These are phyloP conservation scores for Brachionus sp. DNA, from an alignment of 1,140 invertebrate genomes.

Conservation along the genomic window DNA sequence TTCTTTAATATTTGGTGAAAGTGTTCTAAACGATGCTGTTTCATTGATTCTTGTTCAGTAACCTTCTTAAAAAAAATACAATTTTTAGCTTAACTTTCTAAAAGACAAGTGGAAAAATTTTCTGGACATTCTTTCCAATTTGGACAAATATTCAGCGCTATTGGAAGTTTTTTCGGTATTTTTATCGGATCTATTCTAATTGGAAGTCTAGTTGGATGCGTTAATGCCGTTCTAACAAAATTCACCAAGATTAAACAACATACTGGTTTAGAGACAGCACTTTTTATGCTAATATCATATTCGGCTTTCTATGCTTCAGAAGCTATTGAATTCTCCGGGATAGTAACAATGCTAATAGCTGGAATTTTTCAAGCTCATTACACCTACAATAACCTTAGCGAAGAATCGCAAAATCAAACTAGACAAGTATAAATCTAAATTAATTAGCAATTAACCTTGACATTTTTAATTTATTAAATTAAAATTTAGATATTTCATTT, in stretches of 20 bases:
- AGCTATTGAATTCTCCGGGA: slow-evolving; percentile 86
- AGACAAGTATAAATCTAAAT: background rate
- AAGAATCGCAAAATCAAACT: slow-evolving; percentile 67
- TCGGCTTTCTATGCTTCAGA: slow-evolving; percentile 93
- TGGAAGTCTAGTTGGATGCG: slow-evolving; percentile 82
- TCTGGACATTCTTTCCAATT: slow-evolving; percentile 68
- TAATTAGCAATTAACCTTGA: background rate
- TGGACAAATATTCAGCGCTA: slow-evolving; percentile 59
- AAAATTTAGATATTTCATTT: slow-evolving; percentile 92
- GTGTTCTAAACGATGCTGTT: slow-evolving; percentile 95
- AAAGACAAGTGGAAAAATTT: slow-evolving; percentile 83
- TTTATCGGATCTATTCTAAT: slow-evolving; percentile 85
- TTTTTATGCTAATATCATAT: slow-evolving; percentile 97
- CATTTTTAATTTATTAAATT: slow-evolving; percentile 52
- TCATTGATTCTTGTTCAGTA: slow-evolving; percentile 91
- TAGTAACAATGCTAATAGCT: slow-evolving; percentile 84
- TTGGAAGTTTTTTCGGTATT: slow-evolving; percentile 85
- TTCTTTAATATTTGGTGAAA: slow-evolving; percentile 96
- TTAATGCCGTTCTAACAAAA: slow-evolving; percentile 84
- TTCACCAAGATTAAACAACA: slow-evolving; percentile 89
- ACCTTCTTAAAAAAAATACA: slow-evolving; percentile 49
- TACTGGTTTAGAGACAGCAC: slow-evolving; percentile 85
- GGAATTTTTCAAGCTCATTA: slow-evolving; percentile 98
- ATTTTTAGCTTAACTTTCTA: slow-evolving; percentile 52
- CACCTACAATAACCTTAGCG: slow-evolving; percentile 92